A percentile compares a stretch with the other conserved stretches of the same genome.
These are phyloP conservation scores for Nomada ferruginata DNA, from an alignment of 2,888 invertebrate species.

Conservation along the genomic window DNA sequence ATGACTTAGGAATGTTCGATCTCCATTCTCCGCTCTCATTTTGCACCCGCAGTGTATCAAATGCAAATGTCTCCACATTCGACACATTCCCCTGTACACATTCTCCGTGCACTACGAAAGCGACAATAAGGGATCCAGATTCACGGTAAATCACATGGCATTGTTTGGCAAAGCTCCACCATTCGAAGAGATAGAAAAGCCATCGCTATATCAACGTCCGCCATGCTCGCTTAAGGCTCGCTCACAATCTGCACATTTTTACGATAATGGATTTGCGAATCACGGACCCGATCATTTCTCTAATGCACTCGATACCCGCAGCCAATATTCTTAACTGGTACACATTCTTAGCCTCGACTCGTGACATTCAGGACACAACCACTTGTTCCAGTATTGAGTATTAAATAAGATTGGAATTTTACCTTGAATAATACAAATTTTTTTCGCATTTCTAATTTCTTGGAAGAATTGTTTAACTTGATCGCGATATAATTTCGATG, in stretches of 20 bases:
- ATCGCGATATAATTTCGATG: too few relatives aligned
- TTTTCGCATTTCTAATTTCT: too few relatives aligned
- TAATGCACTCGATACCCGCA: slow-evolving; percentile 27
- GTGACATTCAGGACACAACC: not conserved
- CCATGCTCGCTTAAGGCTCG: slow-evolving; percentile 8
- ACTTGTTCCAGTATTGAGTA: not conserved
- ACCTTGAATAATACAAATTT: too few relatives aligned
- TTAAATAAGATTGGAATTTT: too few relatives aligned
- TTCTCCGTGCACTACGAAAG: slow-evolving; percentile 32
- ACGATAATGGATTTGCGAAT: slow-evolving; percentile 45
- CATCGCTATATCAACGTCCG: slow-evolving; percentile 38
- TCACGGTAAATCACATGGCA: slow-evolving; percentile 52
- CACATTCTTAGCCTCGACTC: slow-evolving; percentile 17
- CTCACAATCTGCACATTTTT: slow-evolving; percentile 32
- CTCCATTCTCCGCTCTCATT: not conserved
- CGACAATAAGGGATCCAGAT: slow-evolving; percentile 41
- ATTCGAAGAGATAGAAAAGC: slow-evolving; percentile 33
- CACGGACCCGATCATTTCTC: slow-evolving; percentile 24
- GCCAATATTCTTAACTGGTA: slow-evolving; percentile 29
- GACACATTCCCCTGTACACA: slow-evolving; percentile 33
- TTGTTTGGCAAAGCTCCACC: slow-evolving; percentile 37
- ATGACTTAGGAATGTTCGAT: not conserved
- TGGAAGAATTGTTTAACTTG: too few relatives aligned
- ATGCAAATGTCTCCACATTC: not conserved
- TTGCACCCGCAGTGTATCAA: not conserved